Evolutionary conservation across 2,113 vertebrate genomes (phyloP), one percentile per base, ranked within the genome.

Genomic region (Eonycteris spelaea): DNA sequence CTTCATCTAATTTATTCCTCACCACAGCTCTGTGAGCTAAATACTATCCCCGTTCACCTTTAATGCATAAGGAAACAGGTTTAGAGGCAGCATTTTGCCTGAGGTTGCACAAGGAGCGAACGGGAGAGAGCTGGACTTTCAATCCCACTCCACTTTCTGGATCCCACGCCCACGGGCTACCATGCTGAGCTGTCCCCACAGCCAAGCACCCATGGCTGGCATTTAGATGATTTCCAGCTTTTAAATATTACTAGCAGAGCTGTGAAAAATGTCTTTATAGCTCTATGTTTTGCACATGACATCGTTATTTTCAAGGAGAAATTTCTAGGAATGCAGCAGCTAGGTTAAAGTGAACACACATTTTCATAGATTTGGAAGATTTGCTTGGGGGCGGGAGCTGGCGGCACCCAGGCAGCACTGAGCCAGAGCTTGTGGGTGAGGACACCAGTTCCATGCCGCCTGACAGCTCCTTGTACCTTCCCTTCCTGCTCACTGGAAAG

Each of bases 1-100:
- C 73, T 61, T 45, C 85, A 65, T 88, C 88, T 97, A 90, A 91
- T 92, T 90, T 82, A 92, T 92, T 92, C 21, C 33, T 96, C 8
- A 33, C 35, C 53, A 3, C 13, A 78, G 63, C 88, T 73, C 70
- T 82, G 35, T 22, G 87, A 82, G 88, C 80, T 90, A 94, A 92
- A 95, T 35, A 55, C 30, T 61, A 24, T 71, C 88, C 55, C 83
- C 93, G 48, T 35, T 16, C 15, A 74, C 30, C 70, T 90, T 90
- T 85, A n/a, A 57, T 40, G 85, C 82, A 22, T 35, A 86, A 86
- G 85, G 61, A 91, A 61, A 92, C 38, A 85, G 53, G n/a, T 48
- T 65, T 70, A 22, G 24, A 92, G 86, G 48, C 28, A 78, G 7
- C 22, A 15, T 82, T 68, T 92, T 90, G 92, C 85, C 55, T 51